These are phyloP conservation scores for Helostoma temminkii DNA, from an alignment of 2,797 vertebrate species.

Conservation along the genomic window DNA sequence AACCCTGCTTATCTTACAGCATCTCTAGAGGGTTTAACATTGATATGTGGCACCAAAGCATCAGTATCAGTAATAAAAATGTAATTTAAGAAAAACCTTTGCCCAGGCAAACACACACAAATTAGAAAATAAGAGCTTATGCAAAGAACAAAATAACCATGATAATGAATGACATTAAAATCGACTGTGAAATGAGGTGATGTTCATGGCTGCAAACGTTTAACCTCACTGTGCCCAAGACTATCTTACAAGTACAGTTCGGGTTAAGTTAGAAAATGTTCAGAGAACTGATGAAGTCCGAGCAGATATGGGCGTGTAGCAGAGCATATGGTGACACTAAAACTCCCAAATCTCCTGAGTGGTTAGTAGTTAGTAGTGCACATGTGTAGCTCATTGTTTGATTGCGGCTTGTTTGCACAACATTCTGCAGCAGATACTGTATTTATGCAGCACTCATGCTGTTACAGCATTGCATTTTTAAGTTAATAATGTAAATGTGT, in stretches of 20 bases:
- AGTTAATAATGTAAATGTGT: too few species aligned
- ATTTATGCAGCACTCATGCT: too few species aligned
- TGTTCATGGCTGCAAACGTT: background rate
- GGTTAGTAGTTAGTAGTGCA: background rate
- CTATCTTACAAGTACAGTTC: background rate
- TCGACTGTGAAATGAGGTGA: slow-evolving; percentile 6
- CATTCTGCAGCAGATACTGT: background rate
- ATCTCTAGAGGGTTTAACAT: too few species aligned
- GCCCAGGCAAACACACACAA: background rate
- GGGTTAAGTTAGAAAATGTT: background rate
- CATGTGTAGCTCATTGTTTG: background rate
- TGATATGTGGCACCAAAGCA: too few species aligned
- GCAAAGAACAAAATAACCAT: background rate
- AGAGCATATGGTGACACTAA: background rate
- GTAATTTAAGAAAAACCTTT: too few species aligned
- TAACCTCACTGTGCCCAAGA: background rate
- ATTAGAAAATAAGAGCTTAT: background rate
- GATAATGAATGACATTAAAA: slow-evolving; percentile 2
- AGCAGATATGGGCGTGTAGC: background rate
- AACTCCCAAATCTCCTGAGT: background rate
- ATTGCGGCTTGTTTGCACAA: background rate
- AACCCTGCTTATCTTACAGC: too few species aligned
- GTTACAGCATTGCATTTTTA: too few species aligned
- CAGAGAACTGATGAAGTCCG: background rate
- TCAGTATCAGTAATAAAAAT: too few species aligned